Evolutionary conservation across 2,888 invertebrate genomes (phyloP), one percentile per base, ranked within the genome.

Genomic region (Dyspetes luteomarginatus): DNA sequence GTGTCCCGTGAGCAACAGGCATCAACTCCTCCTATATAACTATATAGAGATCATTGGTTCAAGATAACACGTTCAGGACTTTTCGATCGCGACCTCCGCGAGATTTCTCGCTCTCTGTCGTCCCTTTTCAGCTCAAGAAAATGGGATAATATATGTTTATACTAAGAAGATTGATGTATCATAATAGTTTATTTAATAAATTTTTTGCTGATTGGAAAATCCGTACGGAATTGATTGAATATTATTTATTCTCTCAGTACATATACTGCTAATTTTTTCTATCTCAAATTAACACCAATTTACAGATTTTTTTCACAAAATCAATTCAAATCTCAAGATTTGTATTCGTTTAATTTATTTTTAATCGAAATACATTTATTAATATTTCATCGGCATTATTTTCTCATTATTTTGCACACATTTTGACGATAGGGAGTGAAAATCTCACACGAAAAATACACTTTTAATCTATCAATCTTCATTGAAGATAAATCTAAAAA

Each of bases 41-140:
- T 50, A 58, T 67, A 68, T 36, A 36, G 48, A 60, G 82, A 82
- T 82, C 73, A 83, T 82, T 80, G 76, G 15, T 4, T 12, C 52
- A 22, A 81, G 82, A 78, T 79, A 83, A 82, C 82, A 75, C 79
- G 75, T 81, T 81, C 75, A 81, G 86, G 84, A 81, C 81, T 81
- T 84, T 77, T 83, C 82, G 83, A 86, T 85, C 82, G 82, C 84
- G 82, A 82, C 3, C 58, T 60, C n/a, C 19, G 68, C 15, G 68
- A 41, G 55, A n/a, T n/a, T n/a, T n/a, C 24, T 55, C 55, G 3
- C 41, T 19, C 7, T 36, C 22, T 50, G 15, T 4, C 24, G 26
- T 48, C 28, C 36, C 36, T 36, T 36, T 36, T 7, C 12, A 12
- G 36, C 36, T 12, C 36, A 36, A 7, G 36, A 36, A 36, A 12